Base-by-base conservation (phyloP, 2,113 vertebrate species). In the Gobius niger region DNA sequence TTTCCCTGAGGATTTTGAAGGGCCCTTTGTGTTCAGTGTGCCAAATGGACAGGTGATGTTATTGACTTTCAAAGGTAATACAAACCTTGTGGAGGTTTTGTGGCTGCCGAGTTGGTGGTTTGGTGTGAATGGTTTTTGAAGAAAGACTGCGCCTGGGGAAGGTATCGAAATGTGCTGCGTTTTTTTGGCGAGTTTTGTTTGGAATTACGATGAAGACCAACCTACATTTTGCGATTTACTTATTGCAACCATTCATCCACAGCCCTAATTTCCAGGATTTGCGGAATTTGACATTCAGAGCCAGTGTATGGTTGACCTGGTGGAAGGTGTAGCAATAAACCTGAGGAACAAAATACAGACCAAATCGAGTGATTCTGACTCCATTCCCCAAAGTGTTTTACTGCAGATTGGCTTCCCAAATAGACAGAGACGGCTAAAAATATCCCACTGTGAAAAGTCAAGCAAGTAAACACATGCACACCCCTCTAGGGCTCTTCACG, bases 391-490 rank as follows among this genome's bases (percentile, higher is more conserved):
- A 61, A 63, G 44, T 70, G 51, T 75, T 70, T 63, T 80, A 75
- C 73, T 73, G 68, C 67, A 77, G 72, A 85, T 87, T 85, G 84
- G 68, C 68, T 68, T 11, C 68, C 72, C 61, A 71, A 78, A 81
- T 81, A 79, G 47, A 44, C 71, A 65, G 61, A 63, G 63, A 61
- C 68, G 41, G 78, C 80, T 88, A 89, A 85, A 88, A 85, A 88
- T 84, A 88, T 42, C 63, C 40, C 51, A 65, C 56, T 51, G 49
- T 44, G 50, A 47, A 47, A 59, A 60, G 63, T 18, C 41, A 81
- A 63, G 42, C 60, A 63, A 69, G 65, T 80, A 80, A 84, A 85
- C 82, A 72, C 81, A 68, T 84, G 67, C 53, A 56, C 19, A 44
- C 74, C 61, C 53, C 81, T 80, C 64, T 60, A 49, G 75, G 75